Percentiles rank a stretch among this genome's conserved stretches.
Evolutionary conservation across 2,888 invertebrate species (phyloP).

Genomic region (Leptopilina myrica): DNA sequence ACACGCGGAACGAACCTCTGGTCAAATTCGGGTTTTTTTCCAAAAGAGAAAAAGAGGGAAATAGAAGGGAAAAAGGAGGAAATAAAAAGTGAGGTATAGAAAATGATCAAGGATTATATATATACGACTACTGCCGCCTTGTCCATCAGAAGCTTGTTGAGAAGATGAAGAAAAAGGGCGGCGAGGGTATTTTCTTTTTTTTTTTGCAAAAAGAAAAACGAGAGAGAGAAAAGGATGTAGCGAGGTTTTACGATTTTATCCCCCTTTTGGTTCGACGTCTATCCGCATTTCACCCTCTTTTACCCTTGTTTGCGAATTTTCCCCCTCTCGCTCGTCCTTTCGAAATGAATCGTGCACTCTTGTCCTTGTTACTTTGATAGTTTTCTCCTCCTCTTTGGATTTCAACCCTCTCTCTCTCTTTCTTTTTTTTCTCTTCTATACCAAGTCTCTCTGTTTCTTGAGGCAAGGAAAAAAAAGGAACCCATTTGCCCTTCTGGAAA

Average conservation of each 20-base stretch:
- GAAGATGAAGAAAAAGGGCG: conserved; percentile 21
- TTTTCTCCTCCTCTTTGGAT: neutral
- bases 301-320: conserved; percentile 24
- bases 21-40: conserved; percentile 40
- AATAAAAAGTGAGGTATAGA: neutral
- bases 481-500: conserved; percentile 62
- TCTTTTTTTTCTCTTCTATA: neutral
- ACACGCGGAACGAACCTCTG: conserved; percentile 48
- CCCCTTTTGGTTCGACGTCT: conserved; percentile 26
- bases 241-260: conserved; percentile 12
- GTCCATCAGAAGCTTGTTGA: conserved; percentile 49
- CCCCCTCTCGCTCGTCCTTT: conserved; percentile 32
- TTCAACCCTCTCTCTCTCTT: neutral
- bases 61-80: too few species aligned
- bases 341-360: conserved; percentile 53
- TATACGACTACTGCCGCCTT: conserved; percentile 45
- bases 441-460: conserved; percentile 37
- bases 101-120: conserved; percentile 49
- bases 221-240: neutral
- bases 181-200: too few species aligned
- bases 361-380: conserved; percentile 48
- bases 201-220: neutral
- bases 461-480: conserved; percentile 51
- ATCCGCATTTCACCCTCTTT: conserved; percentile 30
- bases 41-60: too few species aligned